Base-by-base conservation (phyloP, 2,113 vertebrate genomes). In the Benitochromis conjunctus region DNA sequence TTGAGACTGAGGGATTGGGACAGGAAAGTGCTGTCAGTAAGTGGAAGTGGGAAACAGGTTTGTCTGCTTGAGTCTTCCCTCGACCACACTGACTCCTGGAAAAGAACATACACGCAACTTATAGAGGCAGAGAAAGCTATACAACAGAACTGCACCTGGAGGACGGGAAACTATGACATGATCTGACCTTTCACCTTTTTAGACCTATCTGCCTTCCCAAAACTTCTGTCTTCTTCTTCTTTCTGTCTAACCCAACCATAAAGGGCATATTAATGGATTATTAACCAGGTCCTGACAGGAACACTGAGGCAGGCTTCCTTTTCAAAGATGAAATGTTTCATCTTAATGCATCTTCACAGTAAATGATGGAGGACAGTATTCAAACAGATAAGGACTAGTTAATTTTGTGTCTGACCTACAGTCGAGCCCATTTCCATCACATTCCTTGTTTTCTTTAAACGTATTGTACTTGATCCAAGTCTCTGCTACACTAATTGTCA, bases 1-100 rank as follows among this genome's bases (percentile, higher is more conserved):
- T 43, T 43, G 38, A 43, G 12, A 69, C 38, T 43, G 64, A 69
- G n/a, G 5, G 24, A 43, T 14, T 24, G 36, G 38, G 36, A 24
- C 38, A 69, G 38, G 64, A 43, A 69, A 43, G 64, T 43, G n/a
- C 64, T 69, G 36, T 69, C 38, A 43, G 36, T 69, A 69, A 43
- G 36, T 24, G 7, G n/a, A 16, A 24, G 12, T 43, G 13, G 3
- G 0, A 69, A 69, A 69, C 3, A 9, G 38, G 64, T 69, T 43
- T 24, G 38, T 12, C n/a, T 43, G n/a, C 64, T 69, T 14, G 36
- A 69, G 38, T 69, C 38, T 41, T 21, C n/a, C 64, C 64, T 43
- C 2, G 7, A 6, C 36, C 38, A 69, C 1, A 43, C 12, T 0
- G 3, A 24, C 12, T 43, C 36, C 64, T 43, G 64, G 64, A 69